Base-by-base conservation (phyloP, 2,797 vertebrate genomes). In the Phrynocephalus guinanensis region DNA sequence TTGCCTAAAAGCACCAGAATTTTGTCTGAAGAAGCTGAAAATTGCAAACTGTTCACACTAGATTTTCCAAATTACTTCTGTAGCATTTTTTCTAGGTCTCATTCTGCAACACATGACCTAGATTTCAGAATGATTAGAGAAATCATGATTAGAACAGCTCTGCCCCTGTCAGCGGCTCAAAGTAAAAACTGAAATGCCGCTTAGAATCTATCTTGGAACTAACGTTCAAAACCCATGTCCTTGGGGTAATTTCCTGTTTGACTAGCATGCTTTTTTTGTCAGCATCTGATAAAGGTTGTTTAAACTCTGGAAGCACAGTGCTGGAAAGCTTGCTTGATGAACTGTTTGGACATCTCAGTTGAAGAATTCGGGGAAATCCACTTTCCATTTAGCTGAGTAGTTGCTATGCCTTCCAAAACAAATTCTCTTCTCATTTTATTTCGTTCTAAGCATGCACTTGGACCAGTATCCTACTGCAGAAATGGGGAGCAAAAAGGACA, bases 221-320 rank as follows among this genome's bases (percentile, higher is more conserved):
- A 95, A 95, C 92, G 95, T 95, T 96, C 94, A 95, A 93, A 86
- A 96, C 95, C 73, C 88, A 72, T 94, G 88, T 88, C 96, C 96
- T 93, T 75, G 92, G 95, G 96, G 94, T 91, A 95, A 91, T 90
- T 96, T 95, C 94, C 94, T 87, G 63, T 96, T 94, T 95, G 95
- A 94, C 94, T 94, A 94, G 95, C 92, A 95, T 95, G 93, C 92
- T 88, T 90, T 93, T 93, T 95, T 94, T 93, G 94, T 13, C 0
- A 90, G 91, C 63, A 66, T 94, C 95, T 95, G 95, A 96, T 93
- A 95, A 95, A 63, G 96, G 94, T 91, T 90, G 90, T 93, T 95
- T 94, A 92, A 95, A 92, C 92, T 91, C 87, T 38, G 1, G 92
- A 95, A 92, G 93, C 94, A 94, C 96, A 96, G 96, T 90, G 93